Evolutionary conservation across 2,888 invertebrate species (phyloP), one percentile per base, ranked within the genome.

Genomic region (Trisateles emortualis): DNA sequence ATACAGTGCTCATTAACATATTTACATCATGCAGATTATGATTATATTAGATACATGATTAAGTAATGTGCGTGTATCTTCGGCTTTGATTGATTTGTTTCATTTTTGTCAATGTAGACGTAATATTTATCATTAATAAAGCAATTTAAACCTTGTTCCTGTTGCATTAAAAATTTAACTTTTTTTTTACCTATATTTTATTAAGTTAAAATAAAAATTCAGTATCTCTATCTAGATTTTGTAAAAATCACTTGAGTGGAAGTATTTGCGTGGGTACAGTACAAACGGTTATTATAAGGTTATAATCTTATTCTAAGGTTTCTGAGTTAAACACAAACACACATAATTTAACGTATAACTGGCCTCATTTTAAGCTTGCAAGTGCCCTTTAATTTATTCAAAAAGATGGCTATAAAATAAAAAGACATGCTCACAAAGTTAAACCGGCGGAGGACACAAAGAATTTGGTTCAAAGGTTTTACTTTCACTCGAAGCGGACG

Each of bases 401-500:
- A 59, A 64, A 66, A 60, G 61, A 66, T 61, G 57, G 61, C 26
- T 52, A 54, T 62, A 52, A 56, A 59, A 62, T 62, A 57, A 62
- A 71, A 65, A 51, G 49, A 70, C 62, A 58, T 11, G 59, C 56
- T 64, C 45, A 64, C 68, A 70, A 72, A 74, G 60, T 62, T 57
- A 52, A 66, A 56, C 50, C 57, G 74, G 48, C 55, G 56, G 55
- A 59, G 58, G 65, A 66, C 73, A 72, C 74, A 76, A 79, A 79
- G 78, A 79, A 64, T 68, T 63, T 53, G 48, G 60, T 53, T 65
- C 59, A 68, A 65, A 68, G 70, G 66, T 66, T 76, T 71, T 59
- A 72, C 76, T 76, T 76, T 78, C 71, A 70, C 65, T 68, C 66
- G 60, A 50, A 57, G 68, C 73, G 77, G 76, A 71, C 79, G 75